phyloP scores from a whole-genome alignment of 2,113 vertebrate genomes.

The Narcine bancroftii region DNA sequence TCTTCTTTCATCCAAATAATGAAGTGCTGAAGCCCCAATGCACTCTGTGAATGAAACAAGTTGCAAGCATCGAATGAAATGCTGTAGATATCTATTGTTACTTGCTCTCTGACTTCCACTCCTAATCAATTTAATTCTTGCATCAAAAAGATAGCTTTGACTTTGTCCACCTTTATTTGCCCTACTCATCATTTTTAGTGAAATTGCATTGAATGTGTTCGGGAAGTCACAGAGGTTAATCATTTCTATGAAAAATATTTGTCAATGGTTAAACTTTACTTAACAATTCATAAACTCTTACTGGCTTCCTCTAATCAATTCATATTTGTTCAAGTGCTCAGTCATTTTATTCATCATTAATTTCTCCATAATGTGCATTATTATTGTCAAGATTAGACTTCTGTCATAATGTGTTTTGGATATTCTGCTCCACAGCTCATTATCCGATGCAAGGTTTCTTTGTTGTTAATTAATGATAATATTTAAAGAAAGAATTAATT shows the following conservation, averaged over 20 bases:
- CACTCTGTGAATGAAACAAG: neutral
- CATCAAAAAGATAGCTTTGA: neutral
- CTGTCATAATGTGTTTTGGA: neutral
- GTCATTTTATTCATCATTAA: too few species aligned
- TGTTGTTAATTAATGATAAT: constrained; percentile 9
- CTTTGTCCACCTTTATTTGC: neutral
- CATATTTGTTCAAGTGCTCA: constrained; percentile 4
- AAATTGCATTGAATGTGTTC: neutral
- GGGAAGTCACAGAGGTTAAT: neutral
- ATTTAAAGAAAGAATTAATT: constrained; percentile 1
- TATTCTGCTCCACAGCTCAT: neutral
- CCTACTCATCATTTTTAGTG: too few species aligned
- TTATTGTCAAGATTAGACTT: neutral
- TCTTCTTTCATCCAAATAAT: neutral
- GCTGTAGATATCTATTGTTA: neutral
- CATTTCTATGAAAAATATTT: neutral
- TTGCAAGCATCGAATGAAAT: neutral
- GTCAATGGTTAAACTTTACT: neutral
- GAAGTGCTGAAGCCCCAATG: neutral
- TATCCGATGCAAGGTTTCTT: neutral
- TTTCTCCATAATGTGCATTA: neutral
- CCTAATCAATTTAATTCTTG: neutral
- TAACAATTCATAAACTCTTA: neutral
- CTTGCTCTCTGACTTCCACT: neutral
- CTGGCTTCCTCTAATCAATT: neutral